Percentiles rank a stretch among this genome's conserved stretches.
Conservation (phyloP, 2,113 vertebrate genomes). For the Eublepharis macularius region DNA sequence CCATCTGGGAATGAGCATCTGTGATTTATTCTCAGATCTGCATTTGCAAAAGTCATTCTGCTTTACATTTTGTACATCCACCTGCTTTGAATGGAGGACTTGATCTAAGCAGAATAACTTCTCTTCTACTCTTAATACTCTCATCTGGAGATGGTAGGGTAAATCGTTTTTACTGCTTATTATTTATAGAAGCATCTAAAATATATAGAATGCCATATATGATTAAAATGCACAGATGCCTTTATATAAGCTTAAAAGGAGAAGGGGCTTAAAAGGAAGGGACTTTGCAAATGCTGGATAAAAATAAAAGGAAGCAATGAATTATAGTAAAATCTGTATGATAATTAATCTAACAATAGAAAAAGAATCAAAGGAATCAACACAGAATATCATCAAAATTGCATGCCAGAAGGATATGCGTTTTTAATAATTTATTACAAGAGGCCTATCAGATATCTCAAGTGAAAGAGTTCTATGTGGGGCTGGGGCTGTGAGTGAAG, state of each 20-base stretch:
- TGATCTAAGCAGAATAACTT: not conserved
- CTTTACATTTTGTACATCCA: not conserved
- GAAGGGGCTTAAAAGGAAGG: not conserved
- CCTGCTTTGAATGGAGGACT: not conserved
- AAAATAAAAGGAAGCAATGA: not conserved
- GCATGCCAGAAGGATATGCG: not conserved
- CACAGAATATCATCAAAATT: not conserved
- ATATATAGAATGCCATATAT: no score
- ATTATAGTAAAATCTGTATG: not conserved
- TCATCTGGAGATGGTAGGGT: not conserved
- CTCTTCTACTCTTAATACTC: not conserved
- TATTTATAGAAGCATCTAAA: not conserved
- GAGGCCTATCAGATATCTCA: not conserved
- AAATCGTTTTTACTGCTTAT: not conserved
- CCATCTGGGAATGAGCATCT: slow-evolving; percentile 55
- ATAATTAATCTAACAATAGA: not conserved
- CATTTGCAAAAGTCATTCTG: slow-evolving; percentile 30
- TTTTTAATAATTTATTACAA: not conserved
- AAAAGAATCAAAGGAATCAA: not conserved
- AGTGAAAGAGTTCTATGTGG: no score
- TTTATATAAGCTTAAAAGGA: not conserved
- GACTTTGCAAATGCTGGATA: not conserved
- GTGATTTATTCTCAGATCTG: slow-evolving; percentile 59
- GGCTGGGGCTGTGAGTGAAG: no score
- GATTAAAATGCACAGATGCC: no score